Evolutionary conservation across 2,888 invertebrate species (phyloP).

Genomic region (Epirrhoe tristata): DNA sequence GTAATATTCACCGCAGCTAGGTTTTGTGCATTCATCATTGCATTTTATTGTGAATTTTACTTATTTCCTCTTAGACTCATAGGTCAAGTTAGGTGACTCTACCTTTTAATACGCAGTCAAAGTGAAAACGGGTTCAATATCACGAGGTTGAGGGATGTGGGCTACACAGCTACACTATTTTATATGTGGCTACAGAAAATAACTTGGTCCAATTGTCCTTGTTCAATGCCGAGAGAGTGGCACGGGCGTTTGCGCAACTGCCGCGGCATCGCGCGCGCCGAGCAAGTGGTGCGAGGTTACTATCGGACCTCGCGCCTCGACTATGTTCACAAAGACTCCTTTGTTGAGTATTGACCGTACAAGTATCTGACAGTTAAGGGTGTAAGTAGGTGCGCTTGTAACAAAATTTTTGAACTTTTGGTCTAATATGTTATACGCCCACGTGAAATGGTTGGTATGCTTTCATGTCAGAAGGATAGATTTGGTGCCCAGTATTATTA

Average conservation of each 20-base stretch:
- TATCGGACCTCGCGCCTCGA: slow-evolving; percentile 63
- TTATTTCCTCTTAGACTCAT: too few species aligned
- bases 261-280: slow-evolving; percentile 48
- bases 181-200: neutral
- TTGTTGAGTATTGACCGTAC: slow-evolving; percentile 12
- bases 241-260: slow-evolving; percentile 59
- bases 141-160: slow-evolving; percentile 25
- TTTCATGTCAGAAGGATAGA: too few species aligned
- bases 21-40: too few species aligned
- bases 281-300: slow-evolving; percentile 81
- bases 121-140: slow-evolving; percentile 21
- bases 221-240: slow-evolving; percentile 83
- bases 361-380: neutral
- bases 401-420: too few species aligned
- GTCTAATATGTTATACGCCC: too few species aligned
- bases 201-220: slow-evolving; percentile 59
- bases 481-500: too few species aligned
- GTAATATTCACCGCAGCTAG: neutral
- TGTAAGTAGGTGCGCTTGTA: neutral
- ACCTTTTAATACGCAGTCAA: neutral
- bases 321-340: slow-evolving; percentile 16
- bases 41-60: too few species aligned
- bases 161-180: neutral
- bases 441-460: too few species aligned
- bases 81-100: too few species aligned